These are phyloP conservation scores for Drosophila pseudotalamancana DNA, from an alignment of 2,888 invertebrate species.

Conservation along the genomic window DNA sequence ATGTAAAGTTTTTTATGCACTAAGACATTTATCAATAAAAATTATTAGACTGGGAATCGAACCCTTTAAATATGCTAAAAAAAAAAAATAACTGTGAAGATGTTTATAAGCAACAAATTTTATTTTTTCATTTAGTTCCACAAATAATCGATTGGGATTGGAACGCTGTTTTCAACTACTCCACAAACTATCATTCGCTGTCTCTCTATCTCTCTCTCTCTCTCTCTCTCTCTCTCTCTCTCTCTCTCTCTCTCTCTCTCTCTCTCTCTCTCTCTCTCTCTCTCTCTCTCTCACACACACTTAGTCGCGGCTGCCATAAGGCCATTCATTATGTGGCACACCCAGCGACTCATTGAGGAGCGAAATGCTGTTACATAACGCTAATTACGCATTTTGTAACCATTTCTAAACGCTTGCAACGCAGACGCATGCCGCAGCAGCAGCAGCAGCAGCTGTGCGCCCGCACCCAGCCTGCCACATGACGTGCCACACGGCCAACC, in stretches of 20 bases:
- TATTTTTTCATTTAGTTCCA: no score
- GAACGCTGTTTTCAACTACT: no score
- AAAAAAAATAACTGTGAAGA: no score
- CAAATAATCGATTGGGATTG: no score
- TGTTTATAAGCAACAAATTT: no score
- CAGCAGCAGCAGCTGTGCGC: no score
- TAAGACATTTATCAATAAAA: no score
- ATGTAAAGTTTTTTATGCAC: no score
- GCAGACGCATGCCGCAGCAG: conserved; percentile 43
- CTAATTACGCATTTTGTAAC: conserved; percentile 77
- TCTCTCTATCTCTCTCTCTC: not conserved
- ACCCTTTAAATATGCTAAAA: no score
- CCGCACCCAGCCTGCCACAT: no score
- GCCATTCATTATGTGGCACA: conserved; percentile 46
- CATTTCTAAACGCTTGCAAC: conserved; percentile 64
- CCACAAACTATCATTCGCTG: no score
- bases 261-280: not conserved
- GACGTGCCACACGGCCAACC: conserved; percentile 29
- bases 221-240: not conserved
- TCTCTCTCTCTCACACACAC: not conserved
- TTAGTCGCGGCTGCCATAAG: conserved; percentile 22
- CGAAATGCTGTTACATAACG: conserved; percentile 64
- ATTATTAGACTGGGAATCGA: no score
- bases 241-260: not conserved
- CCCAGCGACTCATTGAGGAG: conserved; percentile 5